Percentiles rank a stretch among this genome's conserved stretches.
These are phyloP conservation scores for Pseudeuparius sepicola DNA, from an alignment of 2,888 invertebrate genomes.

Conservation along the genomic window DNA sequence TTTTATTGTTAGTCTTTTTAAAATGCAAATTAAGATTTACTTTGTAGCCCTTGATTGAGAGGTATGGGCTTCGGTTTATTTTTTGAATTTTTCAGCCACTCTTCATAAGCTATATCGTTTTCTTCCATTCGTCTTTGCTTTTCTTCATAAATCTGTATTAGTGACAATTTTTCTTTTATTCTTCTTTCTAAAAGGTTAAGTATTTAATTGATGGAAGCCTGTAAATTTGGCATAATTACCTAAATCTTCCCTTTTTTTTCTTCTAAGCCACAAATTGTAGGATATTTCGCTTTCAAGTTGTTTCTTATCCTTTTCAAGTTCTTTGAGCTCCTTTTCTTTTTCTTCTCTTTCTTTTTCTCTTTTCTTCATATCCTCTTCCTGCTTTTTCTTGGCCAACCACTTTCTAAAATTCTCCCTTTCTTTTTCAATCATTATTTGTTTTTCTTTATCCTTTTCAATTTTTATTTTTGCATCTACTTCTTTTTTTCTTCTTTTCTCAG, in stretches of 20 bases:
- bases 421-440: conserved; percentile 32
- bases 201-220: background rate
- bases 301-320: conserved; percentile 33
- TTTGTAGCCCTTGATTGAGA: conserved; percentile 50
- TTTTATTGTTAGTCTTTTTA: too few species aligned
- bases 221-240: conserved; percentile 34
- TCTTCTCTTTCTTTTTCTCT: conserved; percentile 39
- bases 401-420: conserved; percentile 39
- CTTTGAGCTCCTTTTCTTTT: conserved; percentile 32
- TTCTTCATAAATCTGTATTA: conserved; percentile 43
- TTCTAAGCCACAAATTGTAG: conserved; percentile 44
- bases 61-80: conserved; percentile 53
- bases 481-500: conserved; percentile 30
- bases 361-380: conserved; percentile 33
- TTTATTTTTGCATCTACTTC: conserved; percentile 27
- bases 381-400: conserved; percentile 42
- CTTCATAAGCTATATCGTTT: conserved; percentile 49
- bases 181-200: conserved; percentile 30
- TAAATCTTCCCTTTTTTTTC: conserved; percentile 49
- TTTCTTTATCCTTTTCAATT: conserved; percentile 34
- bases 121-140: conserved; percentile 44
- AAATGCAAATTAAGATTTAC: conserved; percentile 35
- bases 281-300: conserved; percentile 30
- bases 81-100: conserved; percentile 53
- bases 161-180: conserved; percentile 33